Conservation (phyloP, 2,113 vertebrate genomes). For the Charadrius vociferus region DNA sequence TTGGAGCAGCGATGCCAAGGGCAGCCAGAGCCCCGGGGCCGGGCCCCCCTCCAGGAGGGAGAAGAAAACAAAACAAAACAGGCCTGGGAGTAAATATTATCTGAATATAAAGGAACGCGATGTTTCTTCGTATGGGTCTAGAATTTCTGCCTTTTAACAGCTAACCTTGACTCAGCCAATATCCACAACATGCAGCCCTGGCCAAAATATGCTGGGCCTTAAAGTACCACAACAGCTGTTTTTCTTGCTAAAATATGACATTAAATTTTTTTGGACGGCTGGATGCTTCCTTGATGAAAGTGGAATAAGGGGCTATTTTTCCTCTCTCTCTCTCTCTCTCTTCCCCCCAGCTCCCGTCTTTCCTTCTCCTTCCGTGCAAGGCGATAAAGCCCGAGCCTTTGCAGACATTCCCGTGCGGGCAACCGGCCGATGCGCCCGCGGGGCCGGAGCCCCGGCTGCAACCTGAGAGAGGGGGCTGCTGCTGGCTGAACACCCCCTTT, state of each 20-base stretch:
- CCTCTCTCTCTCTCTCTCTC: neutral
- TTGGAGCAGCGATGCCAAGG: neutral
- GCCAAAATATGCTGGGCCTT: conserved; percentile 43
- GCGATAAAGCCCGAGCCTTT: neutral
- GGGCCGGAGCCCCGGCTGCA: neutral
- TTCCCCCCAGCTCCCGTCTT: neutral
- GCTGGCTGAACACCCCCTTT: neutral
- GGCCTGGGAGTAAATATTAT: conserved; percentile 62
- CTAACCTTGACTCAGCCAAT: conserved; percentile 65
- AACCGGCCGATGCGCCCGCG: neutral
- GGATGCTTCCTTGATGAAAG: conserved; percentile 51
- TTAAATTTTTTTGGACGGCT: conserved; percentile 47
- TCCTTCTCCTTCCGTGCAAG: neutral
- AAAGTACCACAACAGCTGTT: conserved; percentile 52
- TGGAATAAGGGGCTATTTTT: conserved; percentile 12
- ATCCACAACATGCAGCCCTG: conserved; percentile 28
- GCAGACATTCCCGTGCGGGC: neutral
- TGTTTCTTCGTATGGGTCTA: conserved; percentile 33
- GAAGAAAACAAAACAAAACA: conserved; percentile 54
- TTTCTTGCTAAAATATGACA: conserved; percentile 57
- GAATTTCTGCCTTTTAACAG: conserved; percentile 42
- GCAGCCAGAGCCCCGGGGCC: neutral
- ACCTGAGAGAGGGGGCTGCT: neutral
- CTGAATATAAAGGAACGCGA: conserved; percentile 59
- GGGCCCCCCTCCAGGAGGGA: neutral